Evolutionary conservation across 2,113 vertebrate genomes (phyloP).

Genomic region (Variabilichromis moorii): DNA sequence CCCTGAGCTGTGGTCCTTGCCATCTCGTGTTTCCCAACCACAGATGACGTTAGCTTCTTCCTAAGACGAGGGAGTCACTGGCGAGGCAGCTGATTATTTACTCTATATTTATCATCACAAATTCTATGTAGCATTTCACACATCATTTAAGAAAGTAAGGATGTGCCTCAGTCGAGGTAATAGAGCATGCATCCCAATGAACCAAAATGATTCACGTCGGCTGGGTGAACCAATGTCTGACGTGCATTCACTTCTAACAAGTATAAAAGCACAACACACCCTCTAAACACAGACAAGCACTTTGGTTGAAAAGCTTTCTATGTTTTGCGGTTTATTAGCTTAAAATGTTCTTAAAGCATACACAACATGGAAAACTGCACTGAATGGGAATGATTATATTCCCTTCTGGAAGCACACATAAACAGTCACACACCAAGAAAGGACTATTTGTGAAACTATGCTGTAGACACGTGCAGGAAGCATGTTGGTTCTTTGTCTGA

Average conservation of each 20-base stretch:
- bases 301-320: background rate
- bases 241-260: background rate
- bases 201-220: background rate
- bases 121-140: background rate
- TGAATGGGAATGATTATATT: background rate
- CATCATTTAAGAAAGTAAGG: background rate
- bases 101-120: background rate
- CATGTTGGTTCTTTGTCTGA: background rate
- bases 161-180: background rate
- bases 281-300: background rate
- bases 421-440: background rate
- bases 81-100: background rate
- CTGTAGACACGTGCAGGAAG: background rate
- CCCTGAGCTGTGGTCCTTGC: background rate
- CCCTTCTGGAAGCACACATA: background rate
- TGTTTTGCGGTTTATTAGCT: background rate
- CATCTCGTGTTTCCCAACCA: background rate
- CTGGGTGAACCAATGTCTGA: background rate
- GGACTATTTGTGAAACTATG: background rate
- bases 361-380: background rate
- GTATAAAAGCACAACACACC: background rate
- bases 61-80: background rate
- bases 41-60: background rate
- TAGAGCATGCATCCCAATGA: background rate
- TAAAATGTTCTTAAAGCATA: background rate